Conservation (phyloP, 2,888 invertebrate genomes). For the Tribolium freemani region DNA sequence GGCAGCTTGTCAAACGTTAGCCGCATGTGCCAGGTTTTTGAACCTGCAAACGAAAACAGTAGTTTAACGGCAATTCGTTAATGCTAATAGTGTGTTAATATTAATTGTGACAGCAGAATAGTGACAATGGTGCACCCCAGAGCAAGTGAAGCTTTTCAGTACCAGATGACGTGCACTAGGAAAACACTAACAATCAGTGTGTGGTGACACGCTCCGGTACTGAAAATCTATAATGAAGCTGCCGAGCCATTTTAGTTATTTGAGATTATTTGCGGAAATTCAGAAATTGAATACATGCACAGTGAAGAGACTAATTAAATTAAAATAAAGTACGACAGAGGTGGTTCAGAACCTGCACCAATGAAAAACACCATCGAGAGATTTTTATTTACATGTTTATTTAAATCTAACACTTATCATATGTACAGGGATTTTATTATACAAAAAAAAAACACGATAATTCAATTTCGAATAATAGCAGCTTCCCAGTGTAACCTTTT, state of each 20-base stretch:
- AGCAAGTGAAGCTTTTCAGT: constrained; percentile 57
- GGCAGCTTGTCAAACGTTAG: constrained; percentile 94
- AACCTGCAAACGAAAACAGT: constrained; percentile 83
- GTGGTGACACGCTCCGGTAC: constrained; percentile 38
- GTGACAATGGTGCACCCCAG: constrained; percentile 68
- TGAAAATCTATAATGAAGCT: constrained; percentile 53
- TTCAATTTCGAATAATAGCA: background rate
- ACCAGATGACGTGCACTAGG: constrained; percentile 23
- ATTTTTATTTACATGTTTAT: constrained; percentile 26
- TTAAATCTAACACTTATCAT: background rate
- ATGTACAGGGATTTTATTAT: background rate
- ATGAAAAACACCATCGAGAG: constrained; percentile 33
- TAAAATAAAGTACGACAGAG: constrained; percentile 42
- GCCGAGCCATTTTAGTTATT: constrained; percentile 60
- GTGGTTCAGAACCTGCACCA: constrained; percentile 51
- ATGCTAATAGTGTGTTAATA: constrained; percentile 45
- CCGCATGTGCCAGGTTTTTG: constrained; percentile 96
- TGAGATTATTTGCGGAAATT: constrained; percentile 59
- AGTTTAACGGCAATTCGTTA: constrained; percentile 45
- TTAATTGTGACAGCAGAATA: constrained; percentile 66
- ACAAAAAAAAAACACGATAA: background rate
- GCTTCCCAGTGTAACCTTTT: background rate
- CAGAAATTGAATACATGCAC: constrained; percentile 56
- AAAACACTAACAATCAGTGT: background rate
- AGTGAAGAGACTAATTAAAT: constrained; percentile 47